These are phyloP conservation scores for Mesoligia furuncula DNA, from an alignment of 2,888 invertebrate genomes.

Conservation along the genomic window DNA sequence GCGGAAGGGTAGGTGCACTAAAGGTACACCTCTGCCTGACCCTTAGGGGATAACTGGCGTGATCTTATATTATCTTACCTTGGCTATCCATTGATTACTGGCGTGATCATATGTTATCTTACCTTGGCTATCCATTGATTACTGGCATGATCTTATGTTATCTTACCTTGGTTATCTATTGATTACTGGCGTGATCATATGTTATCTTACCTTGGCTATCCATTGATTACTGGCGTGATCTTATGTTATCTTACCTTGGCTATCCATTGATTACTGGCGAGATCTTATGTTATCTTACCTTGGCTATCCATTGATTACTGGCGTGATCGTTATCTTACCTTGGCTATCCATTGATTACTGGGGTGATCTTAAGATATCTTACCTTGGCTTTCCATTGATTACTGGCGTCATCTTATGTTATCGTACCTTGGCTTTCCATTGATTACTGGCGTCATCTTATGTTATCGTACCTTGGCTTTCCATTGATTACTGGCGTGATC, in stretches of 20 bases:
- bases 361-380: too few species aligned
- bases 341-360: too few species aligned
- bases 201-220: conserved; percentile 36
- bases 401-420: too few species aligned
- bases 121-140: conserved; percentile 39
- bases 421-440: too few species aligned
- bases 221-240: background rate
- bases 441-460: too few species aligned
- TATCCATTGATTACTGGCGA: conserved; percentile 2
- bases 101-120: background rate
- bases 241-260: conserved; percentile 28
- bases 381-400: too few species aligned
- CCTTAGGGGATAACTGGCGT: background rate
- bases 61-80: conserved; percentile 26
- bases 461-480: too few species aligned
- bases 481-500: too few species aligned
- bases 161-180: conserved; percentile 37
- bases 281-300: conserved; percentile 28
- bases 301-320: conserved; percentile 10
- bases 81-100: conserved; percentile 10
- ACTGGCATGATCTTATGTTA: background rate
- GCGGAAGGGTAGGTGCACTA: background rate
- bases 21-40: too few species aligned
- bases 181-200: background rate
- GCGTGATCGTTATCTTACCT: too few species aligned